These are phyloP conservation scores for Telmatherina bonti DNA, from an alignment of 2,797 vertebrate species.

Conservation along the genomic window DNA sequence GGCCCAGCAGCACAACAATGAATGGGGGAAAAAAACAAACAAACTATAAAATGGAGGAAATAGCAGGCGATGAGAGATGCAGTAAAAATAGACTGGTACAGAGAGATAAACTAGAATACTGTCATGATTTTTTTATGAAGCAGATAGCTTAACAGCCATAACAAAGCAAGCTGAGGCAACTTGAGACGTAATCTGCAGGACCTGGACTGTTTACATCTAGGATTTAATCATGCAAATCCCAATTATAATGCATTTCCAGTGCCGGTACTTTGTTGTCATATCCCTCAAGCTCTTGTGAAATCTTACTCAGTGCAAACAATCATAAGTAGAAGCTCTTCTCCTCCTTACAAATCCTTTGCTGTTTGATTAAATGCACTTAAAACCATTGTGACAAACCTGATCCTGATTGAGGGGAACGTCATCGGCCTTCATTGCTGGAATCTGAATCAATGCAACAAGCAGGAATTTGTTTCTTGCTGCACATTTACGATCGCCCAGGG, in stretches of 20 bases:
- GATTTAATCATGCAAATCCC: conserved; percentile 8
- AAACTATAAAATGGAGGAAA: background rate
- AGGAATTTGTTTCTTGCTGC: conserved; percentile 39
- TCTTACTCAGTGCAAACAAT: background rate
- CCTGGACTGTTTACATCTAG: conserved; percentile 9
- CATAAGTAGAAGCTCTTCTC: background rate
- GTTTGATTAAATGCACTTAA: conserved; percentile 17
- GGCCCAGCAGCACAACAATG: conserved; percentile 19
- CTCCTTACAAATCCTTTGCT: background rate
- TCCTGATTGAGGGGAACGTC: conserved; percentile 11
- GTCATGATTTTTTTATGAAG: conserved; percentile 18
- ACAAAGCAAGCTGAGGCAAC: conserved; percentile 49
- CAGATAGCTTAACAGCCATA: conserved; percentile 28
- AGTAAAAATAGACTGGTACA: background rate
- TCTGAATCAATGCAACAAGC: conserved; percentile 6
- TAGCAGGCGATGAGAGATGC: background rate
- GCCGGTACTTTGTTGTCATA: background rate
- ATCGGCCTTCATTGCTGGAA: conserved; percentile 10
- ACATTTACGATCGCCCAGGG: conserved; percentile 31
- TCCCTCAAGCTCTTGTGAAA: background rate
- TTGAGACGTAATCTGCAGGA: conserved; percentile 28
- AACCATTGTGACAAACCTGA: background rate
- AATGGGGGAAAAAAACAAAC: conserved; percentile 8
- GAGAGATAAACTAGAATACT: background rate
- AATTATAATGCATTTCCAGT: background rate